phyloP scores from a whole-genome alignment of 1,140 invertebrate species.

The Drosophila subpulchrella region DNA sequence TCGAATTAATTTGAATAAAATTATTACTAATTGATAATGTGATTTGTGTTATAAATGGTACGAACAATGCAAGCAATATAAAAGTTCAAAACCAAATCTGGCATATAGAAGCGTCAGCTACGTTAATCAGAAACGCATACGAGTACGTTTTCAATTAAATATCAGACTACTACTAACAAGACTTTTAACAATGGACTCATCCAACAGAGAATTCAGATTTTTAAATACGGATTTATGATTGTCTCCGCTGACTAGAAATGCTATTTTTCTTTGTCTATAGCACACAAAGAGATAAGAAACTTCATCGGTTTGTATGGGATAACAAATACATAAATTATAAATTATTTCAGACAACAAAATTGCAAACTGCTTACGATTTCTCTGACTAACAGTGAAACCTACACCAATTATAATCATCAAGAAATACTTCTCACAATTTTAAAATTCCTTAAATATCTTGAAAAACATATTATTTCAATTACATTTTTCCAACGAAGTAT shows the following conservation, averaged over 20 bases:
- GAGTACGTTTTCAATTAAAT: slow-evolving; percentile 11
- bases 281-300: slow-evolving; percentile 1
- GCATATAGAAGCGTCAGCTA: background rate
- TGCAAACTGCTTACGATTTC: background rate
- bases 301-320: slow-evolving; percentile 4
- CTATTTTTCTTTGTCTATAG: slow-evolving; percentile 19
- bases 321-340: background rate
- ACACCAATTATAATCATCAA: background rate
- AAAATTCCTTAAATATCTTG: background rate
- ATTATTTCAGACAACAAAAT: background rate
- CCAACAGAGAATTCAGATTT: slow-evolving; percentile 4
- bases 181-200: slow-evolving; percentile 19
- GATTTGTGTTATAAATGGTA: slow-evolving; percentile 1
- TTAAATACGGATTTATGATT: slow-evolving; percentile 14
- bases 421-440: background rate
- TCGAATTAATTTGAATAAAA: background rate
- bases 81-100: slow-evolving; percentile 8
- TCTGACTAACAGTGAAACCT: background rate
- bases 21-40: background rate
- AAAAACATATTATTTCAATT: too few species aligned
- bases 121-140: slow-evolving; percentile 3
- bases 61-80: background rate
- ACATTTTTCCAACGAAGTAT: background rate
- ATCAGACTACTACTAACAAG: background rate
- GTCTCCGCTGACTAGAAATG: slow-evolving; percentile 2